A percentile compares a stretch with the other conserved stretches of the same genome.
Conservation (phyloP, 2,888 invertebrate species). For the Cephus nigrinus region DNA sequence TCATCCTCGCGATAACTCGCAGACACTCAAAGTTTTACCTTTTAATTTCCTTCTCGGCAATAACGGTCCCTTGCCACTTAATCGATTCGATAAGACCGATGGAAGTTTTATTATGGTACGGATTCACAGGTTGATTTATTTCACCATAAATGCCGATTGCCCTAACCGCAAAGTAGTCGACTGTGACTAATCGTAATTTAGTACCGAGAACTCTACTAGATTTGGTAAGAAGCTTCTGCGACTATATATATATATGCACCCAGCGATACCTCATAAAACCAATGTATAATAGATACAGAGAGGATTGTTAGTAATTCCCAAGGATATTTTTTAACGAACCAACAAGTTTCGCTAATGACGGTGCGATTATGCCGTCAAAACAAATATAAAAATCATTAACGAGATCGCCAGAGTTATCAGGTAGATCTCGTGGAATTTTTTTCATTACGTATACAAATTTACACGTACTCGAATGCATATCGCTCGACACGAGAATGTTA, state of each 20-base stretch:
- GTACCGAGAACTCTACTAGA: constrained; percentile 18
- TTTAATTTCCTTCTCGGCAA: constrained; percentile 21
- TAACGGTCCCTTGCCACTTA: background rate
- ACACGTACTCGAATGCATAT: no score
- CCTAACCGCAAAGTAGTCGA: constrained; percentile 30
- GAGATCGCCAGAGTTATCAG: no score
- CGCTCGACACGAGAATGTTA: no score
- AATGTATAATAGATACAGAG: no score
- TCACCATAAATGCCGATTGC: constrained; percentile 30
- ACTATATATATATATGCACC: background rate
- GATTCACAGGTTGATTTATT: constrained; percentile 32
- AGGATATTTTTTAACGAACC: no score
- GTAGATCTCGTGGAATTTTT: no score
- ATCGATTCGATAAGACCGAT: constrained; percentile 30
- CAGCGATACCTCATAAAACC: no score
- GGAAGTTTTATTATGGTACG: constrained; percentile 31
- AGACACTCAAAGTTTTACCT: constrained; percentile 15
- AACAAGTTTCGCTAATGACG: no score
- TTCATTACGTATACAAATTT: no score
- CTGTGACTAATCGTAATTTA: constrained; percentile 31
- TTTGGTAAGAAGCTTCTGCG: background rate
- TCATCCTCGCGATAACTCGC: background rate
- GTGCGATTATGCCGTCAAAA: no score
- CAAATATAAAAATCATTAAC: no score
- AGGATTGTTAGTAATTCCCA: no score